These are phyloP conservation scores for Dryococelus australis DNA, from an alignment of 2,888 invertebrate genomes.

Conservation along the genomic window DNA sequence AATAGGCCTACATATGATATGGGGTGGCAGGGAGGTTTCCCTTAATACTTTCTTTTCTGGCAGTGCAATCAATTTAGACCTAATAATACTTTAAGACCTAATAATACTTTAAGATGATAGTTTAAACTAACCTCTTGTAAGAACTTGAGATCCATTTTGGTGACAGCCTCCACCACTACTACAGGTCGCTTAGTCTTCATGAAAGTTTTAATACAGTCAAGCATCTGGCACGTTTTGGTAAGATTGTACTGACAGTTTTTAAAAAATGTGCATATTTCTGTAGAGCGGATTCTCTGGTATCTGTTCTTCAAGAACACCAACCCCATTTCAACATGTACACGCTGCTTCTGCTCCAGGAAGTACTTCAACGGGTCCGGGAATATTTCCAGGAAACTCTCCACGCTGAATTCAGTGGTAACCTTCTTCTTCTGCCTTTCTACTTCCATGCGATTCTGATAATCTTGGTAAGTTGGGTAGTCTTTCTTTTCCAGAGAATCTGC, in stretches of 20 bases:
- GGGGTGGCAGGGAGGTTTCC: no score
- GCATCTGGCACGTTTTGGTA: slow-evolving; percentile 31
- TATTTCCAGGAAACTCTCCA: slow-evolving; percentile 58
- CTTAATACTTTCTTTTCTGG: no score
- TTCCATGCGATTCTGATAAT: slow-evolving; percentile 35
- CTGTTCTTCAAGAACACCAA: slow-evolving; percentile 30
- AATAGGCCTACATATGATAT: no score
- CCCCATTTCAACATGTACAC: background rate
- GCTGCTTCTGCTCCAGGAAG: slow-evolving; percentile 50
- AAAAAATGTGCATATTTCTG: background rate
- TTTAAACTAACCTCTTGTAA: background rate
- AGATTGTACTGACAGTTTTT: slow-evolving; percentile 24
- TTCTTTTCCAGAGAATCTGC: slow-evolving; percentile 48
- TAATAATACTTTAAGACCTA: no score
- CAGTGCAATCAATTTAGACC: no score
- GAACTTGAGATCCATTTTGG: background rate
- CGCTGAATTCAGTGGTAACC: slow-evolving; percentile 58
- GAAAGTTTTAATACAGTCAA: slow-evolving; percentile 17
- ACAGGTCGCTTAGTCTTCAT: background rate
- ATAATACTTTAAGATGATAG: no score
- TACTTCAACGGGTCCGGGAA: slow-evolving; percentile 59
- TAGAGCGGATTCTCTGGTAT: slow-evolving; percentile 18
- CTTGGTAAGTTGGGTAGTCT: slow-evolving; percentile 49
- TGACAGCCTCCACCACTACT: background rate
- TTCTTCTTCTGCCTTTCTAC: slow-evolving; percentile 56